Evolutionary conservation across 2,797 vertebrate genomes (phyloP).

Genomic region (Dallia pectoralis): DNA sequence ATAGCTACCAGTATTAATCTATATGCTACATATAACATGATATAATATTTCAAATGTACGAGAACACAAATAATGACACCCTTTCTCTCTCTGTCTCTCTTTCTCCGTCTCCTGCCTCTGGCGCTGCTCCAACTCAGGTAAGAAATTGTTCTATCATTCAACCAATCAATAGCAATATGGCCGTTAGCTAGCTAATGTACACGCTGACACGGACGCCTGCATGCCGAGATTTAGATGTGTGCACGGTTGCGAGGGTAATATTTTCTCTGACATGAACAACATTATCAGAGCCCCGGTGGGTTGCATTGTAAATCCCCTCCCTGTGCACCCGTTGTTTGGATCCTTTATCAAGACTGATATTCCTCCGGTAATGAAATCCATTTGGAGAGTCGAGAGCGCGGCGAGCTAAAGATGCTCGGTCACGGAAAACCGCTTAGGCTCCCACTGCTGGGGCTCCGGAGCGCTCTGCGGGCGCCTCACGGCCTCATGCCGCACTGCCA

Average conservation of each 20-base stretch:
- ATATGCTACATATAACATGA: no score
- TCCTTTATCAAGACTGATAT: conserved; percentile 70
- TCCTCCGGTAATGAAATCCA: conserved; percentile 67
- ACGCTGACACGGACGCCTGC: conserved; percentile 50
- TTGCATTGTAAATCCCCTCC: conserved; percentile 61
- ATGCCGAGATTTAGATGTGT: conserved; percentile 71
- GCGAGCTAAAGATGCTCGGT: conserved; percentile 54
- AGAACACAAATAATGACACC: conserved; percentile 69
- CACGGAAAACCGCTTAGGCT: conserved; percentile 45
- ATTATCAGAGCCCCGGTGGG: conserved; percentile 63
- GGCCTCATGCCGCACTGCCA: conserved; percentile 23
- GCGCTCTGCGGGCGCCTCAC: conserved; percentile 20
- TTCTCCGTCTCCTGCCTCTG: conserved; percentile 58
- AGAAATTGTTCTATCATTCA: conserved; percentile 74
- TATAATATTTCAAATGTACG: conserved; percentile 57
- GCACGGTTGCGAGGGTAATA: conserved; percentile 67
- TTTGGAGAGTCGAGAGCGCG: conserved; percentile 57
- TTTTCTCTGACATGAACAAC: conserved; percentile 66
- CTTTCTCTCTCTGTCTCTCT: conserved; percentile 34
- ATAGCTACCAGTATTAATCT: conserved; percentile 49
- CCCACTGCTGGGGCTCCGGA: conserved; percentile 27
- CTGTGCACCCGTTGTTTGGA: conserved; percentile 62
- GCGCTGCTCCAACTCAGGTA: conserved; percentile 72
- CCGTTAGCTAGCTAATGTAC: conserved; percentile 55
- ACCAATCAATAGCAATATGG: conserved; percentile 73